A percentile compares a stretch with the other conserved stretches of the same genome.
Evolutionary conservation across 2,797 vertebrate species (phyloP).

Genomic region (Philypnodon macrostomus): DNA sequence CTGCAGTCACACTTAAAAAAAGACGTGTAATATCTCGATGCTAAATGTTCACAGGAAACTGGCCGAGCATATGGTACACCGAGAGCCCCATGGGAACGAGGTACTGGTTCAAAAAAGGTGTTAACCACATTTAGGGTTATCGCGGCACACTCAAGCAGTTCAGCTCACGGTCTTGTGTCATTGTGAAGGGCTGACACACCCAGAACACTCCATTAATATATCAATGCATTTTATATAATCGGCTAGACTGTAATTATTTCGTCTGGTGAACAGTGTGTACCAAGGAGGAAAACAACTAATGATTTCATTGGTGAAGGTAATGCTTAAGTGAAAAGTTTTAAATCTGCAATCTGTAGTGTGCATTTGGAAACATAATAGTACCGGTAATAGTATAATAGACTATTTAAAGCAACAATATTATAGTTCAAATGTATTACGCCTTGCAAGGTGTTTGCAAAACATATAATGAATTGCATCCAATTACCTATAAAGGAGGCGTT

Average conservation of each 20-base stretch:
- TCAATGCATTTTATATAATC: slow-evolving; percentile 1
- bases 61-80: slow-evolving; percentile 17
- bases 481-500: too few species aligned
- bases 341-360: too few species aligned
- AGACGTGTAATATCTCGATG: slow-evolving; percentile 11
- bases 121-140: slow-evolving; percentile 64
- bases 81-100: slow-evolving; percentile 40
- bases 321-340: too few species aligned
- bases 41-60: slow-evolving; percentile 48
- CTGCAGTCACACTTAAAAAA: slow-evolving; percentile 27
- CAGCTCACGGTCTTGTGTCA: slow-evolving; percentile 34
- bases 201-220: slow-evolving; percentile 36
- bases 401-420: too few species aligned
- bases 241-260: background rate
- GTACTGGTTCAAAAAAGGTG: slow-evolving; percentile 60
- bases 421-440: too few species aligned
- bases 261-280: background rate
- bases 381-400: too few species aligned
- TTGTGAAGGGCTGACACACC: slow-evolving; percentile 46
- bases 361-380: too few species aligned
- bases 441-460: too few species aligned
- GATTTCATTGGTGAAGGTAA: too few species aligned
- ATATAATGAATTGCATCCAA: too few species aligned
- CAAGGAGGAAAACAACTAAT: background rate
- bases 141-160: slow-evolving; percentile 43